A percentile compares a stretch with the other conserved stretches of the same genome.
Evolutionary conservation across 2,888 invertebrate genomes (phyloP).

Genomic region (Chloroclysta siterata): DNA sequence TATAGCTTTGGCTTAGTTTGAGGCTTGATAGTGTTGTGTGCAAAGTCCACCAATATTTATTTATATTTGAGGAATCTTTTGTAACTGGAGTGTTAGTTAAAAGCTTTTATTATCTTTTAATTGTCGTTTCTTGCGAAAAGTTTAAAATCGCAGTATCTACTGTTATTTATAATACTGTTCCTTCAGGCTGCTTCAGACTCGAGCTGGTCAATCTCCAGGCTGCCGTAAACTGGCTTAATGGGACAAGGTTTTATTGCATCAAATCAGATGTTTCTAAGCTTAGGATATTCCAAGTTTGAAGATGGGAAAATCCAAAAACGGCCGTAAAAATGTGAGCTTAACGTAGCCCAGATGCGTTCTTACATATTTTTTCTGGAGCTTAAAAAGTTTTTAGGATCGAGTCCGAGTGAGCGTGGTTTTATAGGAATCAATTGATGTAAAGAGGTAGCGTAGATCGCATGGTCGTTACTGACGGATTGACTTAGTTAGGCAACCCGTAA

Average conservation of each 20-base stretch:
- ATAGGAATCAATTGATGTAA: no score
- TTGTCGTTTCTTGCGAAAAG: no score
- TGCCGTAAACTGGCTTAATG: slow-evolving; percentile 28
- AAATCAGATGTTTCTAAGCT: slow-evolving; percentile 26
- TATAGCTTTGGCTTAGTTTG: no score
- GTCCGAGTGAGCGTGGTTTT: no score
- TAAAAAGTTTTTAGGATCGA: background rate
- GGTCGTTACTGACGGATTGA: no score
- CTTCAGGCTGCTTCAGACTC: background rate
- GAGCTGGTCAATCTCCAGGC: slow-evolving; percentile 25
- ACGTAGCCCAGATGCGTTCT: slow-evolving; percentile 5
- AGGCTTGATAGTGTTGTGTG: no score
- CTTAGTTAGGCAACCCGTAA: no score
- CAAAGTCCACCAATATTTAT: no score
- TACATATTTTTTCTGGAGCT: background rate
- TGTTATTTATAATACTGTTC: slow-evolving; percentile 5
- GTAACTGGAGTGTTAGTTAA: no score
- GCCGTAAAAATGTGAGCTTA: slow-evolving; percentile 2
- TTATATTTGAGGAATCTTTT: no score
- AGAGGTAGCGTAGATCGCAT: no score
- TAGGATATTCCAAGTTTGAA: slow-evolving; percentile 13
- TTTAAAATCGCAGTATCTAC: slow-evolving; percentile 3
- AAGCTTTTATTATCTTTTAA: no score
- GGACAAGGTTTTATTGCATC: slow-evolving; percentile 23
- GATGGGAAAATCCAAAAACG: slow-evolving; percentile 8